phyloP scores from a whole-genome alignment of 1,140 invertebrate species.

The Sesamia nonagrioides region DNA sequence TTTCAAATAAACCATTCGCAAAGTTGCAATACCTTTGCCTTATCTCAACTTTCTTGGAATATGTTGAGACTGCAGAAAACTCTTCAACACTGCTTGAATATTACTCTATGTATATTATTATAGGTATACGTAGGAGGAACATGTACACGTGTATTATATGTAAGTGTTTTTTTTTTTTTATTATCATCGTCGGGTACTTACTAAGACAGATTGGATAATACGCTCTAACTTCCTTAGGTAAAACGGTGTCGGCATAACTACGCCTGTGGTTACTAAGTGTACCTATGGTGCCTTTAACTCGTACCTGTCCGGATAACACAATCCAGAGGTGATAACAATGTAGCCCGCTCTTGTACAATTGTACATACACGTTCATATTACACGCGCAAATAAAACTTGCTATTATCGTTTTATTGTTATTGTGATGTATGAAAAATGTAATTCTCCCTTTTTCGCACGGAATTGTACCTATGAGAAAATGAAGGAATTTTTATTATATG shows the following conservation, averaged over 20 bases:
- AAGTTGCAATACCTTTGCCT: conserved; percentile 15
- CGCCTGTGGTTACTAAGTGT: not conserved
- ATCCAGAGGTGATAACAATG: conserved; percentile 42
- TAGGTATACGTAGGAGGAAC: not conserved
- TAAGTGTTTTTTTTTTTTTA: not conserved
- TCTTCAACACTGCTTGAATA: not conserved
- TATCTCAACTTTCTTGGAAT: conserved; percentile 5
- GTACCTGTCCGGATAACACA: conserved; percentile 23
- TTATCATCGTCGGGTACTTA: not conserved
- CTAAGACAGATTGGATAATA: conserved; percentile 11
- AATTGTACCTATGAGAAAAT: conserved; percentile 51
- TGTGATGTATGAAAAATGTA: conserved; percentile 52
- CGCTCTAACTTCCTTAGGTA: not conserved
- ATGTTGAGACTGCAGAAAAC: not conserved
- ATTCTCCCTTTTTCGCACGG: conserved; percentile 43
- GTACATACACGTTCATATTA: conserved; percentile 30
- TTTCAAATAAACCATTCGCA: conserved; percentile 18
- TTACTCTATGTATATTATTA: not conserved
- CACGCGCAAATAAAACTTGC: conserved; percentile 42
- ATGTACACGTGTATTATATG: not conserved
- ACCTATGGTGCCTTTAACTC: not conserved
- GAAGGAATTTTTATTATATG: conserved; percentile 47
- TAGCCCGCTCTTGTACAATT: not conserved
- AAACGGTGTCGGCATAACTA: conserved; percentile 25
- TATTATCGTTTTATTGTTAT: conserved; percentile 51